These are phyloP conservation scores for Pseudopleuronectes americanus DNA, from an alignment of 2,797 vertebrate genomes.

Conservation along the genomic window DNA sequence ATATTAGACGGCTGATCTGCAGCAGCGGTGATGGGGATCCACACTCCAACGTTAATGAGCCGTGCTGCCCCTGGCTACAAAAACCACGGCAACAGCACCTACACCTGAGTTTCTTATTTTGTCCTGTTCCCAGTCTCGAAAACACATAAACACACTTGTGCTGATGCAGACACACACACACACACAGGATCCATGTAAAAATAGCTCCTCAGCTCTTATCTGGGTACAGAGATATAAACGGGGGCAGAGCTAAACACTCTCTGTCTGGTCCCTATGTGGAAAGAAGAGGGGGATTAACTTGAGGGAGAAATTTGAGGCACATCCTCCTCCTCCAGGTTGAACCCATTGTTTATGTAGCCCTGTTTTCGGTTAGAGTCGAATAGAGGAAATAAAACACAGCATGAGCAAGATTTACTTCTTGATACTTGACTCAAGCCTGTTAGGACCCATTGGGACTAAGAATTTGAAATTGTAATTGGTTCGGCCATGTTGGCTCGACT, in stretches of 20 bases:
- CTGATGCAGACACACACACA: conserved; percentile 18
- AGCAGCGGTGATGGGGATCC: conserved; percentile 7
- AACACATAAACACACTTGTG: conserved; percentile 27
- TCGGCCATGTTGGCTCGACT: no score
- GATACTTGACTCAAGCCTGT: no score
- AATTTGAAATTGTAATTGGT: no score
- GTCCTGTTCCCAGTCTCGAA: conserved; percentile 22
- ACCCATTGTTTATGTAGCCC: no score
- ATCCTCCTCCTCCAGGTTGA: background rate
- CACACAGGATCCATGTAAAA: conserved; percentile 24
- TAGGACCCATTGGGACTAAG: no score
- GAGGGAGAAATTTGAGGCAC: background rate
- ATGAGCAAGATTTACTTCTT: no score
- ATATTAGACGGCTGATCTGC: conserved; percentile 31
- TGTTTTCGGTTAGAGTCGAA: no score
- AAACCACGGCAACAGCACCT: conserved; percentile 39
- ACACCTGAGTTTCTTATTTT: conserved; percentile 1
- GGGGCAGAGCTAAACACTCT: background rate
- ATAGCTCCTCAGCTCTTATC: conserved; percentile 30
- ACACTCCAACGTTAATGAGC: conserved; percentile 14
- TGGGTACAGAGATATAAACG: conserved; percentile 3
- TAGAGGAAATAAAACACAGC: background rate
- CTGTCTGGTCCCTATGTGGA: no score
- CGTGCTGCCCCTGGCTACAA: conserved; percentile 15
- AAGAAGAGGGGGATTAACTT: background rate